phyloP scores from a whole-genome alignment of 2,797 vertebrate species.

The Anguilla megastoma region DNA sequence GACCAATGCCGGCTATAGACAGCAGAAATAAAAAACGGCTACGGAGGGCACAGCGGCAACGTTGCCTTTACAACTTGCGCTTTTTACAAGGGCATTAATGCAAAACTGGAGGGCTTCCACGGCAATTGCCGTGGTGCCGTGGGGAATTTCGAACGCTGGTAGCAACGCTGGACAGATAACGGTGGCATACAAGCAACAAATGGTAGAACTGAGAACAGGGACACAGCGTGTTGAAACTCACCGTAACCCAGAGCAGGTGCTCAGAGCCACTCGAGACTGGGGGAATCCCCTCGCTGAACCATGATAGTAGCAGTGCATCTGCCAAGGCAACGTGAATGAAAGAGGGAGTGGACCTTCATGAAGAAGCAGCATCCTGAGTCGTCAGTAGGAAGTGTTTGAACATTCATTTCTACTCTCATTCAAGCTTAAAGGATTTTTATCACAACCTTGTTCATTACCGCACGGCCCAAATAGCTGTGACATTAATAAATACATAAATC shows the following conservation, averaged over 20 bases:
- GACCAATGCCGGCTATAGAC: too few relatives aligned
- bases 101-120: too few relatives aligned
- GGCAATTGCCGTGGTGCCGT: too few relatives aligned
- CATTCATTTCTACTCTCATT: not conserved
- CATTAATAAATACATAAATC: not conserved
- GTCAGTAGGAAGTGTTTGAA: not conserved
- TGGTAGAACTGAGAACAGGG: not conserved
- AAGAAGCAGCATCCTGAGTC: not conserved
- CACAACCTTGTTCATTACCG: not conserved
- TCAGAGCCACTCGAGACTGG: constrained; percentile 76
- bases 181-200: not conserved
- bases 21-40: too few relatives aligned
- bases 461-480: not conserved
- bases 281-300: constrained; percentile 69
- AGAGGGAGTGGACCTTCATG: constrained; percentile 23
- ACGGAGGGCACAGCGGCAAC: too few relatives aligned
- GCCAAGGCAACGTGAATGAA: constrained; percentile 23
- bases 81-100: too few relatives aligned
- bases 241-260: constrained; percentile 83
- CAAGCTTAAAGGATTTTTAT: not conserved
- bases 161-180: not conserved
- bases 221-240: constrained; percentile 51
- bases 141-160: too few relatives aligned
- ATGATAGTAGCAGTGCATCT: constrained; percentile 85
- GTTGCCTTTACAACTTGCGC: too few relatives aligned